phyloP scores from a whole-genome alignment of 2,888 invertebrate genomes.

The Stenodema calcarata region DNA sequence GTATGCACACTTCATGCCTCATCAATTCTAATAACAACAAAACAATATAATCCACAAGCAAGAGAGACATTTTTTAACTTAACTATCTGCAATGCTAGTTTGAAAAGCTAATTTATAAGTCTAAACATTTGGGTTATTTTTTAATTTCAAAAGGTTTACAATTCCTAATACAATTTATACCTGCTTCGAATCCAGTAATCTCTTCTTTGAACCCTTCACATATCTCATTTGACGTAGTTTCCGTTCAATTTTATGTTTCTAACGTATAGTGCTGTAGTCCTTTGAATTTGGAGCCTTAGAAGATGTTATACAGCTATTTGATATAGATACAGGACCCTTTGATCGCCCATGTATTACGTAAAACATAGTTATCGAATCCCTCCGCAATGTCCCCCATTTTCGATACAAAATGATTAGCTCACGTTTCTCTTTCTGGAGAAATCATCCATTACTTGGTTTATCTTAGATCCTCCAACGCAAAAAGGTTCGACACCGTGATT shows the following conservation, averaged over 20 bases:
- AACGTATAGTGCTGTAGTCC: background rate
- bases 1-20: background rate
- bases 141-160: background rate
- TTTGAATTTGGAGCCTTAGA: background rate
- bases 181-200: background rate
- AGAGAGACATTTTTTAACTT: background rate
- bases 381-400: background rate
- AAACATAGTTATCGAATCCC: background rate
- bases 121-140: background rate
- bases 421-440: background rate
- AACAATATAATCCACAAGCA: background rate
- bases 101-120: background rate
- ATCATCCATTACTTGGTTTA: background rate
- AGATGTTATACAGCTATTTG: background rate
- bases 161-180: background rate
- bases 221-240: background rate
- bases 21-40: background rate
- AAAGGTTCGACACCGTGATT: background rate
- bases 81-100: background rate
- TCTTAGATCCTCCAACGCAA: background rate
- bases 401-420: slow-evolving; percentile 6
- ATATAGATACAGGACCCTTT: background rate
- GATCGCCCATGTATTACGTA: background rate
- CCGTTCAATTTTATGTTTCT: background rate
- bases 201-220: background rate